Base-by-base conservation (phyloP, 2,888 invertebrate genomes). In the Trachelus iudaicus region DNA sequence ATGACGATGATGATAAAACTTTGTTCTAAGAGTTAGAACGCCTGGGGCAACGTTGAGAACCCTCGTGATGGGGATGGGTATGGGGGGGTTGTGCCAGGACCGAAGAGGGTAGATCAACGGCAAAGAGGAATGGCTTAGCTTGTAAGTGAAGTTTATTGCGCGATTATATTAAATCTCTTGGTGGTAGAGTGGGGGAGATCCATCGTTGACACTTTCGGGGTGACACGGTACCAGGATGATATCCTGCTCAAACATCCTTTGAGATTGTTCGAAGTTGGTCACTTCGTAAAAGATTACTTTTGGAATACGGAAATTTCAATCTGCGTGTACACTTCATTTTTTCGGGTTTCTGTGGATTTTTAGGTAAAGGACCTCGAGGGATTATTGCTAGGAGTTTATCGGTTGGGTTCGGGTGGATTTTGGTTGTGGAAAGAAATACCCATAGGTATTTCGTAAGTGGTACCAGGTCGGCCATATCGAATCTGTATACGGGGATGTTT, bases 91-190 rank as follows among this genome's bases (percentile, higher is more conserved):
- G 69, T 6, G 68, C 15, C 11, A 15, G 75, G 31, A 30, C 30
- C 69, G 12, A 40, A 33, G 68, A 68, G 68, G 68, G 75, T 30
- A 73, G 69, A 56, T 56, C 56, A 56, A 56, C 56, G 56, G 56
- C 23, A 56, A 34, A 40, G 40, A 73, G 40, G 34, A 34, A 73
- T 79, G 81, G 82, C 82, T 84, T 84, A 84, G 87, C 82, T 87
- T 85, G 88, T 87, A 88, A 89, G 89, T 89, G 88, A 89, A 89
- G 89, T 89, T 89, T 89, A 89, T 89, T 89, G 89, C 89, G 83
- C 88, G 89, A 88, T 89, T 89, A 89, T 88, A 88, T 89, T 87
- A 88, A 85, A 88, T 89, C 88, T 87, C 89, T 87, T 82, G 84
- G 85, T 76, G 81, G 78, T 37, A 79, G 76, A 9, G 23, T 0